phyloP scores from a whole-genome alignment of 2,797 vertebrate genomes.

The Syndactyla subalaris region DNA sequence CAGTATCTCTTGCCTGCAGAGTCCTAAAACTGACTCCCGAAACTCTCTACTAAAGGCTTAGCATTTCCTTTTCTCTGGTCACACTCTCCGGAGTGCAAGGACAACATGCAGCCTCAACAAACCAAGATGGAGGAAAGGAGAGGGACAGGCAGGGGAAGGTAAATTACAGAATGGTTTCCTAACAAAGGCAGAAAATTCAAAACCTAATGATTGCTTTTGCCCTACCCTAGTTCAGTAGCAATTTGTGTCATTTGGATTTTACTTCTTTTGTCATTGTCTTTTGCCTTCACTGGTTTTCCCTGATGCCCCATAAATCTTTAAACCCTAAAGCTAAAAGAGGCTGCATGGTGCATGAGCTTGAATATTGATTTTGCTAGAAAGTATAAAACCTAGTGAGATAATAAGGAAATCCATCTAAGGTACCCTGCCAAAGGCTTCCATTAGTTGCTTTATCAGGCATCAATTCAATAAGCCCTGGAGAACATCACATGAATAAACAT shows the following conservation, averaged over 20 bases:
- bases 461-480: conserved; percentile 42
- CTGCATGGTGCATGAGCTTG: conserved; percentile 2
- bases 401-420: conserved; percentile 50
- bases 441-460: conserved; percentile 36
- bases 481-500: conserved; percentile 46
- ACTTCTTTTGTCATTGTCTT: conserved; percentile 19
- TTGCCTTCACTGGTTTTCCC: conserved; percentile 19
- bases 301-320: conserved; percentile 24
- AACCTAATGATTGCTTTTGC: background rate
- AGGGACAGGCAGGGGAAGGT: accelerated
- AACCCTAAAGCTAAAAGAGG: conserved; percentile 20
- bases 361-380: conserved; percentile 51
- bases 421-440: conserved; percentile 42
- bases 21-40: background rate
- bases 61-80: background rate
- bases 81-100: background rate
- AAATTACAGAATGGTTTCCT: background rate
- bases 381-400: conserved; percentile 42
- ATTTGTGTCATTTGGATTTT: conserved; percentile 3
- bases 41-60: background rate
- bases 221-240: background rate
- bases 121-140: background rate
- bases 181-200: background rate
- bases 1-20: background rate
- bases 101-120: background rate